Evolutionary conservation across 2,888 invertebrate genomes (phyloP).

Genomic region (Orthonevra nobilis): DNA sequence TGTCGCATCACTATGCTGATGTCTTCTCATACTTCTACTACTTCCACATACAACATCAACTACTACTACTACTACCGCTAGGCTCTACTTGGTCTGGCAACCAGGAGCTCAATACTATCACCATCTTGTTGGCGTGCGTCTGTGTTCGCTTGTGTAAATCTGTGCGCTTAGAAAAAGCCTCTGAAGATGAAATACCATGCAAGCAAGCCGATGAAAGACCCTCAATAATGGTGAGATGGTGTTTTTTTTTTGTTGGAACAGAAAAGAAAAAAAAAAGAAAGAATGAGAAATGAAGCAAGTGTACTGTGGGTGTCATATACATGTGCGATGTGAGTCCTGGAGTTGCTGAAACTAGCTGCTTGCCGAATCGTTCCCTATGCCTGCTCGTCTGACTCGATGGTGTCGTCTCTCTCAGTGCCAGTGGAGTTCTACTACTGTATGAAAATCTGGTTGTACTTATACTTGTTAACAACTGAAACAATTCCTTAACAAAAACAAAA

Average conservation of each 20-base stretch:
- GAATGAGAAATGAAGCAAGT: slow-evolving; percentile 4
- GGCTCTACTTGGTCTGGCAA: slow-evolving; percentile 61
- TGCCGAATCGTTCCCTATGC: slow-evolving; percentile 34
- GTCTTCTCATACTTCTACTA: slow-evolving; percentile 71
- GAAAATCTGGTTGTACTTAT: slow-evolving; percentile 68
- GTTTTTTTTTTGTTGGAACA: slow-evolving; percentile 53
- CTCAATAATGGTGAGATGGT: slow-evolving; percentile 67
- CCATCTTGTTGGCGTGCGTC: slow-evolving; percentile 63
- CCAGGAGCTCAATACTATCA: slow-evolving; percentile 54
- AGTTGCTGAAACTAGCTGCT: slow-evolving; percentile 45
- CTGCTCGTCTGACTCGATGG: slow-evolving; percentile 58
- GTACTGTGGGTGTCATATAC: slow-evolving; percentile 12
- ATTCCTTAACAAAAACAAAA: neutral
- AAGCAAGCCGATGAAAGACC: slow-evolving; percentile 62
- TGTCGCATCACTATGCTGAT: slow-evolving; percentile 70
- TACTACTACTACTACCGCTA: slow-evolving; percentile 56
- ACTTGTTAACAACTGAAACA: slow-evolving; percentile 42
- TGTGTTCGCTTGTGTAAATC: slow-evolving; percentile 60
- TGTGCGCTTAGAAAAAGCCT: slow-evolving; percentile 58
- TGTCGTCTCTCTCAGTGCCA: slow-evolving; percentile 49
- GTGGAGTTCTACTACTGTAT: slow-evolving; percentile 64
- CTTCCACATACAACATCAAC: slow-evolving; percentile 71
- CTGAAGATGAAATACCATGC: slow-evolving; percentile 39
- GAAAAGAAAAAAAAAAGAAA: slow-evolving; percentile 17
- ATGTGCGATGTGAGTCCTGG: slow-evolving; percentile 44